Evolutionary conservation across 2,888 invertebrate species (phyloP).

Genomic region (Sipunculus nudus): DNA sequence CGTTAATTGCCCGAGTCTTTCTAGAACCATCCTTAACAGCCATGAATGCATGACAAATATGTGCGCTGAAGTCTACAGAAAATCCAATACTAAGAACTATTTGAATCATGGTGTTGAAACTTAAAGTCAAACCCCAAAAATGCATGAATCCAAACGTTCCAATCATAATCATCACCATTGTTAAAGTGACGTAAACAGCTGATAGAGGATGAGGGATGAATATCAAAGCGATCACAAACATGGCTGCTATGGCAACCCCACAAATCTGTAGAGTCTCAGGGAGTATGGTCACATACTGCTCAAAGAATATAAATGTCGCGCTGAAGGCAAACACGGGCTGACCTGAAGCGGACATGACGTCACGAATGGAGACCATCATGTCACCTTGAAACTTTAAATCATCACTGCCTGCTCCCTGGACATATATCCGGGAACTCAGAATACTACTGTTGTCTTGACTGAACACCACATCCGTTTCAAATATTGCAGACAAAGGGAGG

Average conservation of each 20-base stretch:
- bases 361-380: background rate
- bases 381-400: background rate
- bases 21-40: too few relatives aligned
- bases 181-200: slow-evolving; percentile 15
- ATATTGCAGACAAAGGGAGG: background rate
- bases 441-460: background rate
- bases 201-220: slow-evolving; percentile 21
- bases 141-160: slow-evolving; percentile 21
- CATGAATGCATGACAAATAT: too few relatives aligned
- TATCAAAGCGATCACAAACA: slow-evolving; percentile 19
- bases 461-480: background rate
- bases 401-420: background rate
- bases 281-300: slow-evolving; percentile 19
- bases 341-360: background rate
- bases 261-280: slow-evolving; percentile 21
- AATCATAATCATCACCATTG: slow-evolving; percentile 19
- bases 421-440: background rate
- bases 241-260: slow-evolving; percentile 20
- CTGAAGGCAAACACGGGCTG: slow-evolving; percentile 5
- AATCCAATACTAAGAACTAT: slow-evolving; percentile 1
- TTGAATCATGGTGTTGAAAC: slow-evolving; percentile 22
- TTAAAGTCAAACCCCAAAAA: slow-evolving; percentile 12
- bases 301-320: slow-evolving; percentile 18
- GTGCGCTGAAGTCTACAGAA: background rate
- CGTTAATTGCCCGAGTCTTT: too few relatives aligned